phyloP scores from a whole-genome alignment of 2,888 invertebrate genomes.

The Orthosia gracilis region DNA sequence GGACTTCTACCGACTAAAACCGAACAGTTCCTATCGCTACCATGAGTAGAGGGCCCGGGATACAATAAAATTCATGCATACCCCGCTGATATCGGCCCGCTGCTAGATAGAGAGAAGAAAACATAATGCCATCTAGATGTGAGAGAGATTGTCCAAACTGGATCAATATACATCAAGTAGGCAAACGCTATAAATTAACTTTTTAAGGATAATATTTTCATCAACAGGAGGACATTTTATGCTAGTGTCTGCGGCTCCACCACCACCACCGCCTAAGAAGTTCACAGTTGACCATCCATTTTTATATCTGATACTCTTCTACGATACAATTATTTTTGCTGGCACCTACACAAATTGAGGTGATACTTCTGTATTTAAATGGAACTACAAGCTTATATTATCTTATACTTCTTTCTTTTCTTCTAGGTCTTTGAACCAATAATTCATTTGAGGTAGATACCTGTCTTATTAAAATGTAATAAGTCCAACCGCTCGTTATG shows the following conservation, averaged over 20 bases:
- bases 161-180: too few relatives aligned
- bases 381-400: background rate
- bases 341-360: slow-evolving; percentile 54
- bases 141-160: too few relatives aligned
- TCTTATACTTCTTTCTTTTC: background rate
- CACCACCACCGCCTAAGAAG: slow-evolving; percentile 36
- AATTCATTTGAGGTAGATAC: too few relatives aligned
- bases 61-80: too few relatives aligned
- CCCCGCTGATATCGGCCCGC: too few relatives aligned
- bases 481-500: background rate
- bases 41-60: too few relatives aligned
- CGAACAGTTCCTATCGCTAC: too few relatives aligned
- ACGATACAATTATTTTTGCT: slow-evolving; percentile 61
- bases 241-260: background rate
- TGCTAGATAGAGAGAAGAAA: too few relatives aligned
- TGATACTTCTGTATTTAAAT: slow-evolving; percentile 5
- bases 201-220: slow-evolving; percentile 11
- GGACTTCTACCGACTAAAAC: too few relatives aligned
- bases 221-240: slow-evolving; percentile 22
- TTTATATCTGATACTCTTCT: slow-evolving; percentile 58
- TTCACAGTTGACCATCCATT: slow-evolving; percentile 64
- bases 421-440: background rate
- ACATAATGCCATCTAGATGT: too few relatives aligned
- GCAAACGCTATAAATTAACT: too few relatives aligned
- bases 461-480: slow-evolving; percentile 1